A percentile compares a stretch with the other conserved stretches of the same genome.
These are phyloP conservation scores for Phylloscopus collybita DNA, from an alignment of 2,797 vertebrate genomes.

Conservation along the genomic window DNA sequence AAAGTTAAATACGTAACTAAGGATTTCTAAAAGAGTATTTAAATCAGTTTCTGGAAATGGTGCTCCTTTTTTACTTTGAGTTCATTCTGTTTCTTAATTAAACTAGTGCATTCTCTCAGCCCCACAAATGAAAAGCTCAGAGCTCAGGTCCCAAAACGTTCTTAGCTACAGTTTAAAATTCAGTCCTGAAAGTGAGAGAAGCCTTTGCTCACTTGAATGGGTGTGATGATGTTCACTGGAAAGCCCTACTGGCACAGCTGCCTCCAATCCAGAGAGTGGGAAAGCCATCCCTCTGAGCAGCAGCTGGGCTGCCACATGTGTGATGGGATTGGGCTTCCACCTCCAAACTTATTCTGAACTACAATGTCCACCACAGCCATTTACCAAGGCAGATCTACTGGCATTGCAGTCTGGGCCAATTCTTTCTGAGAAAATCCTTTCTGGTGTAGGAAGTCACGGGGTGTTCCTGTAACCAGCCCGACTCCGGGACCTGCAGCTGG, in stretches of 20 bases:
- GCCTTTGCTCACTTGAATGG: not conserved
- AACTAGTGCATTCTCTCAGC: not conserved
- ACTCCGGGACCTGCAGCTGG: not conserved
- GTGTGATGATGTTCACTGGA: not conserved
- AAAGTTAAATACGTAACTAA: not conserved
- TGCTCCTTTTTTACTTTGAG: not conserved
- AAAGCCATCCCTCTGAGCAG: not conserved
- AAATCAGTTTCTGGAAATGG: not conserved
- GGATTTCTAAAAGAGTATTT: not conserved
- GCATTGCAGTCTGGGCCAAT: not conserved
- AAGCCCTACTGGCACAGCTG: not conserved
- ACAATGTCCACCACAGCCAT: accelerated
- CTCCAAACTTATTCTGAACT: not conserved
- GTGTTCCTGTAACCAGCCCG: constrained; percentile 17
- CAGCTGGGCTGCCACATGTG: not conserved
- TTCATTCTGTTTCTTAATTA: not conserved
- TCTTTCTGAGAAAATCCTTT: constrained; percentile 32
- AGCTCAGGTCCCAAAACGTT: not conserved
- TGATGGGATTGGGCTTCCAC: not conserved
- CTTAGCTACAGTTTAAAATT: not conserved
- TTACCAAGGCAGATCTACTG: not conserved
- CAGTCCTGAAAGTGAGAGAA: not conserved
- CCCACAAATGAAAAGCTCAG: not conserved
- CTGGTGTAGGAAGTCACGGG: not conserved
- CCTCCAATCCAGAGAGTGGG: not conserved